phyloP scores from a whole-genome alignment of 2,797 vertebrate species.

The Crenuchus spilurus region DNA sequence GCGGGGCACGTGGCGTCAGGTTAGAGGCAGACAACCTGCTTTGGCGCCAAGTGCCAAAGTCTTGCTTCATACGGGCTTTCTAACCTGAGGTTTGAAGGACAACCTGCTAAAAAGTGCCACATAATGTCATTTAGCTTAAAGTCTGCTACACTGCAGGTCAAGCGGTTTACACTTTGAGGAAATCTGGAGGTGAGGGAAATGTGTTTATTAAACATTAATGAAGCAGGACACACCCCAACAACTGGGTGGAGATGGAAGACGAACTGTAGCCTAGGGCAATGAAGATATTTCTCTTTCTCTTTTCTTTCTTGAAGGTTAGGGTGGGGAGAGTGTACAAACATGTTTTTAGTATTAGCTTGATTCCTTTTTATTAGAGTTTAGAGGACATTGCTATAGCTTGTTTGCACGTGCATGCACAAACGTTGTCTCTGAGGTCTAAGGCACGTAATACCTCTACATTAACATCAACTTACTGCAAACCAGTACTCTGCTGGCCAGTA shows the following conservation, averaged over 20 bases:
- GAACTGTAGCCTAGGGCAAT: conserved; percentile 74
- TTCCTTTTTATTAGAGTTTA: background rate
- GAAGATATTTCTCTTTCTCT: conserved; percentile 60
- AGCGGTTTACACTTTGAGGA: background rate
- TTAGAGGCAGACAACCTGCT: conserved; percentile 81
- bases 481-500: no score
- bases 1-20: conserved; percentile 92
- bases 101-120: background rate
- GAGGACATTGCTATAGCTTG: background rate
- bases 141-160: background rate
- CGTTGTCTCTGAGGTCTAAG: background rate
- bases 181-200: conserved; percentile 16
- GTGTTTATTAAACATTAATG: conserved; percentile 65
- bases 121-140: no score
- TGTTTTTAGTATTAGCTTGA: background rate
- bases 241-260: conserved; percentile 77
- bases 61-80: background rate
- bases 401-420: conserved; percentile 5
- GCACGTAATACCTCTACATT: background rate
- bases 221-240: conserved; percentile 69
- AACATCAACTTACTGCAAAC: background rate
- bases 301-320: conserved; percentile 41
- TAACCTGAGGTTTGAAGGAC: background rate
- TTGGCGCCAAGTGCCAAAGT: conserved; percentile 55
- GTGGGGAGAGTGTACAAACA: conserved; percentile 13